A percentile compares a stretch with the other conserved stretches of the same genome.
phyloP scores from a whole-genome alignment of 1,140 invertebrate genomes.

The Harlomillsia oculata region DNA sequence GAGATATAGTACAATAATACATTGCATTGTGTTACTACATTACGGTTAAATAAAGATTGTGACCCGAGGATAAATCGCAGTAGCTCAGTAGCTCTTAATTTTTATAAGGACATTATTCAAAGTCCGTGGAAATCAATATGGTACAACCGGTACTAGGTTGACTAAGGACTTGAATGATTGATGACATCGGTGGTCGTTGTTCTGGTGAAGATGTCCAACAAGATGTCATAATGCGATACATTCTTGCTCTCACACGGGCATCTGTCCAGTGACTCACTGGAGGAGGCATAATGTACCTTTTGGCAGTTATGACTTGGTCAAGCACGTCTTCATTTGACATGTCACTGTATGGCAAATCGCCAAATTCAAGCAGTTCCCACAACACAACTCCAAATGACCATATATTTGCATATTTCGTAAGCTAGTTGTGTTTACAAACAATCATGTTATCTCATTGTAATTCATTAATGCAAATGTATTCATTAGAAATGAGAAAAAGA shows the following conservation, averaged over 20 bases:
- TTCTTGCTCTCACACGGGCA: not conserved
- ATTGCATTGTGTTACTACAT: no score
- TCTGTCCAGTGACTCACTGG: not conserved
- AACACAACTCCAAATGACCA: constrained; percentile 70
- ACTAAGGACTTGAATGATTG: constrained; percentile 6
- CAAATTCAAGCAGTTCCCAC: constrained; percentile 57
- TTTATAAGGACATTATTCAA: no score
- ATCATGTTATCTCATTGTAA: no score
- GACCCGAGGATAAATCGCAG: no score
- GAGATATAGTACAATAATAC: no score
- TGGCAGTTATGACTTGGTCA: constrained; percentile 40
- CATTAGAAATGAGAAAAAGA: no score
- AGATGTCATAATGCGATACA: constrained; percentile 13
- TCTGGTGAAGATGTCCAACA: constrained; percentile 11
- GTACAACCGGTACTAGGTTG: no score
- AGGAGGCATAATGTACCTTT: constrained; percentile 10
- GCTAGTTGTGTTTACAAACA: no score
- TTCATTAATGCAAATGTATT: no score
- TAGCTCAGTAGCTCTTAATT: no score
- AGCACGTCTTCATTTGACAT: constrained; percentile 62
- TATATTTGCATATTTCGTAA: constrained; percentile 66
- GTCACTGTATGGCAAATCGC: constrained; percentile 55
- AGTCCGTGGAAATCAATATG: no score
- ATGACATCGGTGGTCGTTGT: constrained; percentile 2
- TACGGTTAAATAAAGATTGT: no score